Percentiles rank a stretch among this genome's conserved stretches.
Conservation (phyloP, 1,140 invertebrate species). For the Sinonovacula constricta region DNA sequence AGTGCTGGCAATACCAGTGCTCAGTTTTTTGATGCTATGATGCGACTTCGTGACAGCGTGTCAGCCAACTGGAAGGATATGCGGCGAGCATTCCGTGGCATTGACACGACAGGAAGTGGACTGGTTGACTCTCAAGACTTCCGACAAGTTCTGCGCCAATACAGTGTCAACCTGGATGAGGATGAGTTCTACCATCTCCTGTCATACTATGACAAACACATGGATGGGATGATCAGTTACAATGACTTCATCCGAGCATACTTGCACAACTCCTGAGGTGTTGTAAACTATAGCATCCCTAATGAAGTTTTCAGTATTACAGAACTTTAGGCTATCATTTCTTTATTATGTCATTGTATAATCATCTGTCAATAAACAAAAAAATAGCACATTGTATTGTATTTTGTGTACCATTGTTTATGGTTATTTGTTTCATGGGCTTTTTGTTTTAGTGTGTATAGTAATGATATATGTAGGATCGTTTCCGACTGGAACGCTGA, state of each 20-base stretch:
- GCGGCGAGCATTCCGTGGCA: constrained; percentile 65
- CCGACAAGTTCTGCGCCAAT: constrained; percentile 68
- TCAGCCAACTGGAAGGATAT: constrained; percentile 75
- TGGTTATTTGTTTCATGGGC: no score
- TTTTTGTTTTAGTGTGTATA: no score
- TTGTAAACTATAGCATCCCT: no score
- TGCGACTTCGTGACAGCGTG: constrained; percentile 66
- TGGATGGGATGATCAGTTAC: constrained; percentile 71
- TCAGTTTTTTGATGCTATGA: constrained; percentile 64
- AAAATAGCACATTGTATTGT: no score
- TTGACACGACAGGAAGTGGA: constrained; percentile 62
- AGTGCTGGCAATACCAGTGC: constrained; percentile 55
- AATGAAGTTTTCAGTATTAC: no score
- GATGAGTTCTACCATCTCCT: constrained; percentile 74
- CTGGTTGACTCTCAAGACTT: constrained; percentile 66
- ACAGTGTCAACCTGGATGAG: constrained; percentile 73
- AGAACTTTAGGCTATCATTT: no score
- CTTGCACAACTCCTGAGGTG: constrained; percentile 54
- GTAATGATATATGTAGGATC: no score
- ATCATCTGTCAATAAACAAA: no score
- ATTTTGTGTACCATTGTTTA: no score
- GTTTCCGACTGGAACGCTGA: no score
- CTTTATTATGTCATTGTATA: no score
- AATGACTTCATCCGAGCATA: constrained; percentile 75
- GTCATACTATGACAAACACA: constrained; percentile 71